Conservation (phyloP, 2,888 invertebrate species). For the Frankliniella intonsa region DNA sequence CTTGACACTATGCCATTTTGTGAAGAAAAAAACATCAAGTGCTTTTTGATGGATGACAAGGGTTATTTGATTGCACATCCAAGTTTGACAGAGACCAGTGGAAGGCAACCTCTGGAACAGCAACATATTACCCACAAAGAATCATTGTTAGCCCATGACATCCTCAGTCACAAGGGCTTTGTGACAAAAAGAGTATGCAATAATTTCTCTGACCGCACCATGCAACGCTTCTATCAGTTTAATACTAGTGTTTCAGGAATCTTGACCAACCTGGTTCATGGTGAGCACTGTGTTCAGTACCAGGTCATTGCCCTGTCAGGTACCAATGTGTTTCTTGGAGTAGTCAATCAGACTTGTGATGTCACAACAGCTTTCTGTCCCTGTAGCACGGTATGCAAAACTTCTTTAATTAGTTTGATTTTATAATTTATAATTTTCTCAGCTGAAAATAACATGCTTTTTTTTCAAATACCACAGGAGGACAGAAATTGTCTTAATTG, state of each 20-base stretch:
- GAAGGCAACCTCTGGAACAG: slow-evolving; percentile 66
- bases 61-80: slow-evolving; percentile 88
- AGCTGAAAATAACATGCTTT: slow-evolving; percentile 2
- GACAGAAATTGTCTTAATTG: slow-evolving; percentile 87
- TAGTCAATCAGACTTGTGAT: slow-evolving; percentile 83
- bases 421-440: slow-evolving; percentile 27
- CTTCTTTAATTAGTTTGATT: slow-evolving; percentile 18
- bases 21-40: slow-evolving; percentile 63
- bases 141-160: slow-evolving; percentile 82
- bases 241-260: slow-evolving; percentile 73
- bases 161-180: slow-evolving; percentile 77
- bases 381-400: slow-evolving; percentile 68
- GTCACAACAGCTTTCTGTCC: slow-evolving; percentile 82
- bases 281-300: slow-evolving; percentile 84
- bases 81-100: slow-evolving; percentile 60
- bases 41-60: slow-evolving; percentile 83
- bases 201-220: slow-evolving; percentile 76
- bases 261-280: slow-evolving; percentile 76
- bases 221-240: slow-evolving; percentile 78
- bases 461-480: slow-evolving; percentile 46
- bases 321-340: slow-evolving; percentile 83
- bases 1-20: slow-evolving; percentile 67
- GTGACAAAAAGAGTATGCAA: slow-evolving; percentile 80
- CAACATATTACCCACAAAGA: slow-evolving; percentile 89
- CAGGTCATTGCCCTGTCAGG: slow-evolving; percentile 73